A percentile compares a stretch with the other conserved stretches of the same genome.
Conservation (phyloP, 2,797 vertebrate genomes). For the Sciurus vulgaris region DNA sequence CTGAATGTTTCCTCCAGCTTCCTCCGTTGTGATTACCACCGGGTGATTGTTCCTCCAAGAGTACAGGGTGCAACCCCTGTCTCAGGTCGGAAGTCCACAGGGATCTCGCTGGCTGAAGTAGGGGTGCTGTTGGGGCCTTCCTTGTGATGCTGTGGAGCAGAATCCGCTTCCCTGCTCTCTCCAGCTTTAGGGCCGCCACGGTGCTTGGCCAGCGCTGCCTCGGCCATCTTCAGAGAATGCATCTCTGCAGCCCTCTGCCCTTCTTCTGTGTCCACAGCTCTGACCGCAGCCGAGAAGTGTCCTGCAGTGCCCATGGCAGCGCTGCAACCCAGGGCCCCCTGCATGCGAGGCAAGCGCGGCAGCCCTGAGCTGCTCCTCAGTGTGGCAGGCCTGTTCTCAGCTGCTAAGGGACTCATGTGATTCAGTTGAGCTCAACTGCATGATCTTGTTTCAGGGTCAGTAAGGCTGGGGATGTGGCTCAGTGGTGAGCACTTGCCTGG, state of each 20-base stretch:
- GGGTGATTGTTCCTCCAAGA: neutral
- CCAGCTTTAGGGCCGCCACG: no score
- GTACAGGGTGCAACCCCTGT: neutral
- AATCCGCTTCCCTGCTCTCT: neutral
- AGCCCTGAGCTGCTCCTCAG: no score
- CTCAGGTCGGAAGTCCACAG: neutral
- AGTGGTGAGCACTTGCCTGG: no score
- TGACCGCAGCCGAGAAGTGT: neutral
- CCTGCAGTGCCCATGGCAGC: neutral
- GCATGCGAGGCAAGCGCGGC: neutral
- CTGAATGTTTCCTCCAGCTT: no score
- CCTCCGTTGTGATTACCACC: no score
- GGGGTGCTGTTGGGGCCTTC: neutral
- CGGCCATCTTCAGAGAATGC: neutral
- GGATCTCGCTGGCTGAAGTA: no score
- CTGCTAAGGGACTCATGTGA: neutral
- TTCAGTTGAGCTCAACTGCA: neutral
- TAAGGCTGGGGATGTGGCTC: neutral
- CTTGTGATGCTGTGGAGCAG: neutral
- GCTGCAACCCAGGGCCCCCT: neutral
- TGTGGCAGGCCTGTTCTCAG: neutral
- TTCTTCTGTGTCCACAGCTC: neutral
- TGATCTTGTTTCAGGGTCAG: neutral
- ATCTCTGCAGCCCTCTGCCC: neutral
- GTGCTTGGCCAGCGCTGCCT: neutral